Evolutionary conservation across 2,113 vertebrate species (phyloP), one percentile per base, ranked within the genome.

Genomic region (Engraulis encrasicolus): DNA sequence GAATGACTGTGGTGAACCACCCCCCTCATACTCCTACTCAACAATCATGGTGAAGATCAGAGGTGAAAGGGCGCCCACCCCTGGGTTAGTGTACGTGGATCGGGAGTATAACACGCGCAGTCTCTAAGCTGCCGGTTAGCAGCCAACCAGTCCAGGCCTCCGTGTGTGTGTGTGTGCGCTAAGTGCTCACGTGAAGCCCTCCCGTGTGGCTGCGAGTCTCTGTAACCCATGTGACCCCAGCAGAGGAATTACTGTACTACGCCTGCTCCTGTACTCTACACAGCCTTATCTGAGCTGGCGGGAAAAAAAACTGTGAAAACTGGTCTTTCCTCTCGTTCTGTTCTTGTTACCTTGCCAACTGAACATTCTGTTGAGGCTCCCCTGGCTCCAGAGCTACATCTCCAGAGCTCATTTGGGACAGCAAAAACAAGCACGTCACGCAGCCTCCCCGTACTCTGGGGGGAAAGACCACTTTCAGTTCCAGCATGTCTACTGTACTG

Each of bases 301-400:
- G n/a, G n/a, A n/a, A n/a, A n/a, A n/a, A 11, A 66, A 31, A 9
- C 58, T 27, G 23, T 66, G 11, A 14, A 31, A 27, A 14, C 27
- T 74, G 27, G 1, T 36, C 31, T 34, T 34, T 71, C 40, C 40
- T 45, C 40, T 45, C 4, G 40, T 66, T 31, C 15, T 74, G 31
- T 31, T 74, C 17, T 74, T 74, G 23, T 74, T 74, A 15, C 66
- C 66, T 74, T 74, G 27, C 27, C 27, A 34, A 74, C 61, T 31
- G 61, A 71, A 71, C 27, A 74, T 34, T 5, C 66, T 74, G 66
- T 74, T 34, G 66, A 74, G 66, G 27, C 23, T 71, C 66, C 66
- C 66, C 27, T 34, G 66, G 66, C 66, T 74, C 27, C 66, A 34
- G 27, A 34, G 27, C 27, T 74, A 74, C 66, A 74, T 74, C 31